Percentiles rank a stretch among this genome's conserved stretches.
phyloP scores from a whole-genome alignment of 2,888 invertebrate genomes.

The Platycheirus rosarum region DNA sequence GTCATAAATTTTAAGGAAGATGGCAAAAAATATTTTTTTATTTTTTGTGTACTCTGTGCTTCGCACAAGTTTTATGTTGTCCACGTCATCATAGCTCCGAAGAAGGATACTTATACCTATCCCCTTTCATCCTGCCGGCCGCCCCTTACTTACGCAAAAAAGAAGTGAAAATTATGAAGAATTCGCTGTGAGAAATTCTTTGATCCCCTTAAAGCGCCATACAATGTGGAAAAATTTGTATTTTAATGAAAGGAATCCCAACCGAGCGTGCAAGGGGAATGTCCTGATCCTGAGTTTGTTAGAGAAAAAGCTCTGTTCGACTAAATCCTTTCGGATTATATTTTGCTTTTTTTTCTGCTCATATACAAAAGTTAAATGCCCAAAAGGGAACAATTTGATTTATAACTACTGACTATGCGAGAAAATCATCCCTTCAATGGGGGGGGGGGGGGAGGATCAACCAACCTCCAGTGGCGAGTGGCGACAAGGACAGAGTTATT shows the following conservation, averaged over 20 bases:
- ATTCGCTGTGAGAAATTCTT: slow-evolving; percentile 58
- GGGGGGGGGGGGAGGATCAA: slow-evolving; percentile 5
- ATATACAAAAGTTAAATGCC: slow-evolving; percentile 62
- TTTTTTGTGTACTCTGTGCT: slow-evolving; percentile 49
- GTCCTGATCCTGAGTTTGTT: slow-evolving; percentile 29
- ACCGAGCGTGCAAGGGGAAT: slow-evolving; percentile 25
- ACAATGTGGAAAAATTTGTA: slow-evolving; percentile 58
- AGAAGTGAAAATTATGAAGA: slow-evolving; percentile 32
- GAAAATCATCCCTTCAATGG: slow-evolving; percentile 42
- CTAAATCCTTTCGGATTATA: slow-evolving; percentile 73
- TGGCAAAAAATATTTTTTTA: slow-evolving; percentile 39
- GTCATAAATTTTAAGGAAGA: slow-evolving; percentile 64
- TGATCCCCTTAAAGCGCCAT: slow-evolving; percentile 62
- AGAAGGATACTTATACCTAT: slow-evolving; percentile 9
- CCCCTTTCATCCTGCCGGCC: too few relatives aligned
- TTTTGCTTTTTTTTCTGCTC: slow-evolving; percentile 25
- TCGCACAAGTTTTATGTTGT: slow-evolving; percentile 54
- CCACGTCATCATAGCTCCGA: slow-evolving; percentile 43
- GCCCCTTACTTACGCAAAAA: too few relatives aligned
- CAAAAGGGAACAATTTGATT: slow-evolving; percentile 65
- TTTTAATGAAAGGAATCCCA: slow-evolving; percentile 68
- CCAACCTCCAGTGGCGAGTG: slow-evolving; percentile 1
- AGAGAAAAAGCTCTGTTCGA: slow-evolving; percentile 57
- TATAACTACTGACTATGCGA: slow-evolving; percentile 64
- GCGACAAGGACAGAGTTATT: neutral